Evolutionary conservation across 2,797 vertebrate genomes (phyloP).

Genomic region (Pangasius macronema): DNA sequence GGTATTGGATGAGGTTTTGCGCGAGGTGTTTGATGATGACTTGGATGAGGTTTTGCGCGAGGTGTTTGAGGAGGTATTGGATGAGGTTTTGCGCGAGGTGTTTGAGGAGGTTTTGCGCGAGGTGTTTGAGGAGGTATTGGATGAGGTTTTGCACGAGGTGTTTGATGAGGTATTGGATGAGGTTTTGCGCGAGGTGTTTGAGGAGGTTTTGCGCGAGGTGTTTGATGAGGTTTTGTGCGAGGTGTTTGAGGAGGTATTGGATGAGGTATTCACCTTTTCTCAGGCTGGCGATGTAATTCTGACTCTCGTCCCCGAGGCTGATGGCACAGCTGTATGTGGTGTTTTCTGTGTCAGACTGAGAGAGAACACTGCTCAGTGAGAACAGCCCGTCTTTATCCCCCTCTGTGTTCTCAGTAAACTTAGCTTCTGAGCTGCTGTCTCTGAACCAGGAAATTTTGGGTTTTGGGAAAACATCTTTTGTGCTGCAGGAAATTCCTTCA

Average conservation of each 20-base stretch:
- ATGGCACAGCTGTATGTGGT: constrained; percentile 57
- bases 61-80: not conserved
- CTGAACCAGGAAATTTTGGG: constrained; percentile 61
- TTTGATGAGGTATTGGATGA: not conserved
- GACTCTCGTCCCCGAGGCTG: not conserved
- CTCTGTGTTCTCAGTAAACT: rapidly evolving
- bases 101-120: not conserved
- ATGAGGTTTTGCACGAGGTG: not conserved
- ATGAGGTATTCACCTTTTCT: constrained; percentile 37
- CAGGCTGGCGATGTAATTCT: constrained; percentile 12
- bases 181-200: not conserved
- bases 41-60: not conserved
- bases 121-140: not conserved
- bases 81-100: not conserved
- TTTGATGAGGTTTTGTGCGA: not conserved
- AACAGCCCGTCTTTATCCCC: constrained; percentile 49
- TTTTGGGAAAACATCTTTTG: constrained; percentile 56
- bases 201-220: no score
- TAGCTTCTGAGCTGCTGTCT: not conserved
- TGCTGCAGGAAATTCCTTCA: constrained; percentile 55
- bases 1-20: not conserved
- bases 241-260: not conserved
- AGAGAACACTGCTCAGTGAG: constrained; percentile 56
- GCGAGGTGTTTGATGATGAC: not conserved
- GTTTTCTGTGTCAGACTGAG: not conserved